Evolutionary conservation across 1,140 invertebrate species (phyloP), one percentile per base, ranked within the genome.

Genomic region (Acyrthosiphon pisum): DNA sequence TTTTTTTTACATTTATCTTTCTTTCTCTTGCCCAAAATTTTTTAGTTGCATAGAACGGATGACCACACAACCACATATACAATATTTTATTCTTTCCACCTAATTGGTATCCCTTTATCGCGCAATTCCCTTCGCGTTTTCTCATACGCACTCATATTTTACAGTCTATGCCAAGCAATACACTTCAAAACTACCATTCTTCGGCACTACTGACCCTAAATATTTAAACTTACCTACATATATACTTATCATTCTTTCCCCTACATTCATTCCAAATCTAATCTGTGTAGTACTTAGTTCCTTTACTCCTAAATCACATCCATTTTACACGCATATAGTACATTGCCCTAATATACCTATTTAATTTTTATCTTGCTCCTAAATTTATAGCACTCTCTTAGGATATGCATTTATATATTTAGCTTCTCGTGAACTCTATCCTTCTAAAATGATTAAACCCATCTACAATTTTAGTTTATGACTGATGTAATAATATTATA

Each of bases 51-150:
- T 84, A 30, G 9, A 37, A 35, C 35, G 20, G 60, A 30, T 53
- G 48, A 26, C 22, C 4, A 26, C 23, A 30, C 11, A 86, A 30
- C 22, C 41, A 86, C 83, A 11, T 56, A 23, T 88, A 37, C 18
- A 35, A 37, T 56, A 37, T 53, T 53, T 87, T 50, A 53, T 89
- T 35, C 8, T 89, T 89, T 89, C 48, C 20, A 37, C 48, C 48
- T 89, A 89, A 89, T 89, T 56, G 48, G 35, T 8, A 89, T 53
- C 35, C n/a, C 8, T 89, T 89, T 89, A 89, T 56, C 48, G 35
- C 8, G 6, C 20, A 56, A 37, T 89, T 53, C n/a, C 48, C 35
- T 89, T 26, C 23, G 0, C 20, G 48, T 26, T 89, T 53, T 56
- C 48, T 89, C 14, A 50, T 50, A n/a, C 18, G 50, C 22, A 30